Evolutionary conservation across 2,797 vertebrate genomes (phyloP).

Genomic region (Pantherophis alleghaniensis): DNA sequence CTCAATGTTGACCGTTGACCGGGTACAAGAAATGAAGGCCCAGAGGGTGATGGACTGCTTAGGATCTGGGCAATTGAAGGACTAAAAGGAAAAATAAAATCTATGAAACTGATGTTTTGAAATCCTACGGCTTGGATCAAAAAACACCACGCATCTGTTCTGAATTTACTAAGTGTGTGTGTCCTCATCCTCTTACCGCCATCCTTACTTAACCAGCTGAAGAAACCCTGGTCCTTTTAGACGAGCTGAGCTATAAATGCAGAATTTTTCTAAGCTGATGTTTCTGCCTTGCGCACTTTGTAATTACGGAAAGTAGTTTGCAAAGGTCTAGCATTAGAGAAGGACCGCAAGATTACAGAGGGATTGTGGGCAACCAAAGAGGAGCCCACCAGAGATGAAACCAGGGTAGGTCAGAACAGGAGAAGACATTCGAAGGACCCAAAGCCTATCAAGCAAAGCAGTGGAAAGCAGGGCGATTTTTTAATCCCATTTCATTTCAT

Average conservation of each 20-base stretch:
- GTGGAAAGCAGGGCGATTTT: neutral
- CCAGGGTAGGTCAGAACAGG: fast-evolving
- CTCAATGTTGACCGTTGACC: neutral
- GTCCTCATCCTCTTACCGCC: neutral
- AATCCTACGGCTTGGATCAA: neutral
- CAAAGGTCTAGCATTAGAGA: neutral
- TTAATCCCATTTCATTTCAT: conserved; percentile 11
- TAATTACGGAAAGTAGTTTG: conserved; percentile 30
- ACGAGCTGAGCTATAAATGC: neutral
- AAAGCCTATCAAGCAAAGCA: conserved; percentile 1
- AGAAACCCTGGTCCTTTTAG: neutral
- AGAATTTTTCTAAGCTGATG: neutral
- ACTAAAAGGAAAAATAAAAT: too few relatives aligned
- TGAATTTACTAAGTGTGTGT: neutral
- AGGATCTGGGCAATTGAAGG: neutral
- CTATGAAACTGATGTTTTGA: neutral
- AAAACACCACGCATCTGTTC: neutral
- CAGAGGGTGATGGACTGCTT: neutral
- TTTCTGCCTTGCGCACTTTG: conserved; percentile 7
- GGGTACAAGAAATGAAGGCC: neutral
- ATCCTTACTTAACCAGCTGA: neutral
- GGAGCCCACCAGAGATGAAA: conserved; percentile 28
- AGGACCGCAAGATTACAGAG: conserved; percentile 29
- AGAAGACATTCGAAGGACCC: neutral
- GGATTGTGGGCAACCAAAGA: neutral